Percentiles rank a stretch among this genome's conserved stretches.
Evolutionary conservation across 2,888 invertebrate species (phyloP).

Genomic region (Hermodice carunculata): DNA sequence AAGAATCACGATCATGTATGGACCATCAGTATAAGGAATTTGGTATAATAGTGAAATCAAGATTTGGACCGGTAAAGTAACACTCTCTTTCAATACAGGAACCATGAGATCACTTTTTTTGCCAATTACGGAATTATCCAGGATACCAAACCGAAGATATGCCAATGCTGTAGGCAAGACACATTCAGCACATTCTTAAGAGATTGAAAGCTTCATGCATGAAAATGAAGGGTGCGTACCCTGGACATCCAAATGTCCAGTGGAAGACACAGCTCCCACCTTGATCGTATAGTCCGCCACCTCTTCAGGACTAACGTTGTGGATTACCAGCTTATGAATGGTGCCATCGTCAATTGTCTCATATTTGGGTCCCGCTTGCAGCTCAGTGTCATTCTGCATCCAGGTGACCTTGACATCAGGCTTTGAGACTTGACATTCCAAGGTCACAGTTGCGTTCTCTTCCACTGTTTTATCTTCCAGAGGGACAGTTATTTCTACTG

Average conservation of each 20-base stretch:
- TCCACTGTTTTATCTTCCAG: constrained; percentile 50
- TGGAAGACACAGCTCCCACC: constrained; percentile 53
- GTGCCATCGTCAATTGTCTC: constrained; percentile 33
- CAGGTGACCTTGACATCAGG: constrained; percentile 60
- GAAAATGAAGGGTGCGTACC: too few relatives aligned
- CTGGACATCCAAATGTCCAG: constrained; percentile 55
- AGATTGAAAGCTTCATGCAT: too few relatives aligned
- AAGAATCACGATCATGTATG: too few relatives aligned
- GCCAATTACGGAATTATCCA: too few relatives aligned
- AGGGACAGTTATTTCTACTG: constrained; percentile 53
- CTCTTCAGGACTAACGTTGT: constrained; percentile 51
- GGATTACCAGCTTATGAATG: constrained; percentile 52
- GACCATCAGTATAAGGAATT: too few relatives aligned
- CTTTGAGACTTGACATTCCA: constrained; percentile 63
- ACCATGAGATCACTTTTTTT: too few relatives aligned
- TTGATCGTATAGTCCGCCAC: constrained; percentile 61
- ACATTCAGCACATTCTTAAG: too few relatives aligned
- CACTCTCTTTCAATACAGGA: too few relatives aligned
- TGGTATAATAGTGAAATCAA: too few relatives aligned
- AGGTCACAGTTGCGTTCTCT: constrained; percentile 52
- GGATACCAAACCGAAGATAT: too few relatives aligned
- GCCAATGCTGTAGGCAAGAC: too few relatives aligned
- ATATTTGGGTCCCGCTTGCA: constrained; percentile 12
- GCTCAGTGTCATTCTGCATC: constrained; percentile 70
- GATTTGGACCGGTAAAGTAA: too few relatives aligned